These are phyloP conservation scores for Meloidogyne floridensis DNA, from an alignment of 1,140 invertebrate genomes.

Conservation along the genomic window DNA sequence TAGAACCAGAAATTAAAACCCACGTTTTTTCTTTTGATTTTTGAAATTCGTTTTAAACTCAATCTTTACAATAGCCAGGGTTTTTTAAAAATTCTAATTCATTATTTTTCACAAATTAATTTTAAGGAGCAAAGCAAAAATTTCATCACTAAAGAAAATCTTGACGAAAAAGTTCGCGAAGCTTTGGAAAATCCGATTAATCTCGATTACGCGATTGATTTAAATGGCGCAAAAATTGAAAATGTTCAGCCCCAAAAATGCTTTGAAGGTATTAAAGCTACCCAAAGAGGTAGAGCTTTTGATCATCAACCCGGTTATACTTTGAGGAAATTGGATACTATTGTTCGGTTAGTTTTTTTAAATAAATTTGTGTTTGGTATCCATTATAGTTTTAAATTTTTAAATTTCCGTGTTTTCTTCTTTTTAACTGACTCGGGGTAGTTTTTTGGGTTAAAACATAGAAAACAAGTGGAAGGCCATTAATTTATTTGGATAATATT, in stretches of 20 bases:
- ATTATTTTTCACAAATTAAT: background rate
- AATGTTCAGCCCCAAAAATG: slow-evolving; percentile 45
- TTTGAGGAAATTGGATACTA: background rate
- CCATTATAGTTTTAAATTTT: too few relatives aligned
- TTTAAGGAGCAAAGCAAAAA: slow-evolving; percentile 45
- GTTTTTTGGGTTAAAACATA: too few relatives aligned
- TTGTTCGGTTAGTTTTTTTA: background rate
- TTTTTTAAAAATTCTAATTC: background rate
- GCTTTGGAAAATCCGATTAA: slow-evolving; percentile 45
- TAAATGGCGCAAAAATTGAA: slow-evolving; percentile 41
- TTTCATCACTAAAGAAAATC: slow-evolving; percentile 52
- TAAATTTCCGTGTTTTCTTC: too few relatives aligned
- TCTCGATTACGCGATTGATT: slow-evolving; percentile 52
- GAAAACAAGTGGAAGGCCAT: too few relatives aligned
- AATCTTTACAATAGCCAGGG: background rate
- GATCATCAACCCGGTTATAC: slow-evolving; percentile 8
- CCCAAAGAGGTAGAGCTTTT: slow-evolving; percentile 2
- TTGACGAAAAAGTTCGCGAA: slow-evolving; percentile 43
- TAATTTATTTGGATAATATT: too few relatives aligned
- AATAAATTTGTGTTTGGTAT: background rate
- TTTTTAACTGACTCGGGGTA: too few relatives aligned
- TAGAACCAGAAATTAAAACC: background rate
- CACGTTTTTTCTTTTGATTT: too few relatives aligned
- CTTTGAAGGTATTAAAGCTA: slow-evolving; percentile 13
- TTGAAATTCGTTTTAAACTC: too few relatives aligned